Evolutionary conservation across 2,113 vertebrate genomes (phyloP), one percentile per base, ranked within the genome.

Genomic region (Pycnonotus jocosus): DNA sequence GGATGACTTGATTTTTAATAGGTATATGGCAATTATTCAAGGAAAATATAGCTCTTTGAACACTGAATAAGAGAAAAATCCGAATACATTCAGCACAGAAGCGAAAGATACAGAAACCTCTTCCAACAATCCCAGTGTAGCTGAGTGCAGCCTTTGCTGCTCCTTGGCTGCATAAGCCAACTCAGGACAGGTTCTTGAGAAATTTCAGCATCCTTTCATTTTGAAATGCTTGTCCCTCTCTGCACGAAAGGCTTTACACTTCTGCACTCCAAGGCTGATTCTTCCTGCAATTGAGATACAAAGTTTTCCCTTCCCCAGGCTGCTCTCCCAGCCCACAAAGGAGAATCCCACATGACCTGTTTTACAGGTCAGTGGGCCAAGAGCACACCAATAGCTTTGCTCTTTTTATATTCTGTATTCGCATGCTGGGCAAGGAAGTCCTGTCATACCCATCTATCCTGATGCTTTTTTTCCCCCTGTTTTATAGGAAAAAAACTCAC

Each of bases 401-500:
- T 69, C 7, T 33, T 64, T 51, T 19, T 48, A 20, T 13, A 53
- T 13, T 37, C 17, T 48, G 16, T 40, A 45, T 19, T 68, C 20
- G 45, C 10, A 16, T 7, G 33, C 38, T 25, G 13, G 23, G n/a
- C n/a, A 66, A 90, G 14, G 81, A 27, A 68, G 11, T 37, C 11
- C 21, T 72, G 6, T 84, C n/a, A 56, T 18, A 65, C 9, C 4
- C 19, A 28, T 37, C 22, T 57, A 18, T n/a, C 28, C 31, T 33
- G 47, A 57, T 13, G 10, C 9, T 15, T 50, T 50, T 22, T 58
- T 73, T 53, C 40, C 45, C 30, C 17, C 24, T 0, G 0, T 77
- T 38, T 64, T 9, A 24, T 28, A 35, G 4, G 25, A 64, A 68
- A 40, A 42, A 72, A 33, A 30, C 10, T 53, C 11, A 38, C 8